These are phyloP conservation scores for Simalia tracyae DNA, from an alignment of 2,797 vertebrate genomes.

Conservation along the genomic window DNA sequence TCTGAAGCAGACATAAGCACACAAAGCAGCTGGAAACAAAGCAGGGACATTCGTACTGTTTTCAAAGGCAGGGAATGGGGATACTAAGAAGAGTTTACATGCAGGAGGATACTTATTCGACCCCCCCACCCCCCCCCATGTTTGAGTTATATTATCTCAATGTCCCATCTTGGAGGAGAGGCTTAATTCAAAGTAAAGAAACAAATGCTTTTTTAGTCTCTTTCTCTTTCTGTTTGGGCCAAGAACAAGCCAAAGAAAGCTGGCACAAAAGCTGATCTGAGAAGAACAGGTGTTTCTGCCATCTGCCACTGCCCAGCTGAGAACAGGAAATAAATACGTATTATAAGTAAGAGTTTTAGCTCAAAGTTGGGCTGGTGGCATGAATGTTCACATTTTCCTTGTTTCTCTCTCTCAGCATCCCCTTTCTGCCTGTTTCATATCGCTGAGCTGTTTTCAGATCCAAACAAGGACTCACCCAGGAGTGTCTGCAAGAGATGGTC, in stretches of 20 bases:
- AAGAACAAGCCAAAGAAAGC: not conserved
- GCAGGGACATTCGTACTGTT: not conserved
- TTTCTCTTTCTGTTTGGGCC: not conserved
- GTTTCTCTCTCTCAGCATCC: not conserved
- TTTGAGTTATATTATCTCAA: not conserved
- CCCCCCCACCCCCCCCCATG: not conserved
- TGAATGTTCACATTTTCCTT: not conserved
- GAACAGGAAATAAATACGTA: not conserved
- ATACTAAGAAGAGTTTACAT: not conserved
- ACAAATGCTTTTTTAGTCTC: not conserved
- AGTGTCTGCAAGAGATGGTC: not conserved
- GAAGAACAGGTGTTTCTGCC: constrained; percentile 14
- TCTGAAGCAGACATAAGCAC: not conserved
- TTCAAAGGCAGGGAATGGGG: not conserved
- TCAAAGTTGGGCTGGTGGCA: not conserved
- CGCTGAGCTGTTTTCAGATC: not conserved
- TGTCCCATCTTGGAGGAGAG: not conserved
- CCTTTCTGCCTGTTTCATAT: not conserved
- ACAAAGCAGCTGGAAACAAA: not conserved
- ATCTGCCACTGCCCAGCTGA: not conserved
- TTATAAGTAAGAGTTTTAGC: not conserved
- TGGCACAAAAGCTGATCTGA: not conserved
- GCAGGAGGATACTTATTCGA: not conserved
- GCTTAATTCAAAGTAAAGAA: not conserved
- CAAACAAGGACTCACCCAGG: not conserved